Base-by-base conservation (phyloP, 2,113 vertebrate species). In the Urocitellus parryii region DNA sequence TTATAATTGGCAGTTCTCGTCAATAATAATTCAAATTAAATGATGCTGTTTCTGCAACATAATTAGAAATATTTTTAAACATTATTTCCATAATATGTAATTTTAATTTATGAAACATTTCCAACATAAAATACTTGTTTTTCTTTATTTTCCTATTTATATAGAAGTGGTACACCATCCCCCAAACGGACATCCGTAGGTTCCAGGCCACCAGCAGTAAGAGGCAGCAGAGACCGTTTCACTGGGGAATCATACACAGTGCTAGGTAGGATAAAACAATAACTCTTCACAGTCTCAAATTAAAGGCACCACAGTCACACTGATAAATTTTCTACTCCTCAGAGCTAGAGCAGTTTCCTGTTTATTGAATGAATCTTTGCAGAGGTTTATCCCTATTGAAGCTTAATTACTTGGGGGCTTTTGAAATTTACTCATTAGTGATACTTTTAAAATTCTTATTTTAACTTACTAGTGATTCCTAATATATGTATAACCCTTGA, bases 241-340 rank as follows among this genome's bases (percentile, higher is more conserved):
- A 99, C 99, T 48, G 99, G 99, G 73, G 99, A 99, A 97, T 99
- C 99, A 0, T 99, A 99, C 96, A 99, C 99, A 13, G 99, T 99
- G 12, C 98, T 99, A 73, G 99, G 99, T 99, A 99, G 97, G 98
- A 12, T 96, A 42, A 72, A 74, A 96, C 63, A 16, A 13, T 56
- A 51, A 27, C 88, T 79, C 24, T 94, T 93, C 22, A 27, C 94
- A 70, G 8, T 42, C 74, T 93, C 74, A 76, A 27, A n/a, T 42
- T 56, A 42, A 65, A 76, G 39, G 11, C 7, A 32, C 61, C 80
- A 45, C 2, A 34, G 10, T n/a, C 65, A 83, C 16, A 67, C 27
- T 56, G 22, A 9, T 63, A 37, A 39, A 6, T 29, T 80, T 92
- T 63, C 24, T 6, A 42, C 24, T 74, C 37, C 8, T 48, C 12